These are phyloP conservation scores for Botia kubotai DNA, from an alignment of 2,797 vertebrate genomes.

Conservation along the genomic window DNA sequence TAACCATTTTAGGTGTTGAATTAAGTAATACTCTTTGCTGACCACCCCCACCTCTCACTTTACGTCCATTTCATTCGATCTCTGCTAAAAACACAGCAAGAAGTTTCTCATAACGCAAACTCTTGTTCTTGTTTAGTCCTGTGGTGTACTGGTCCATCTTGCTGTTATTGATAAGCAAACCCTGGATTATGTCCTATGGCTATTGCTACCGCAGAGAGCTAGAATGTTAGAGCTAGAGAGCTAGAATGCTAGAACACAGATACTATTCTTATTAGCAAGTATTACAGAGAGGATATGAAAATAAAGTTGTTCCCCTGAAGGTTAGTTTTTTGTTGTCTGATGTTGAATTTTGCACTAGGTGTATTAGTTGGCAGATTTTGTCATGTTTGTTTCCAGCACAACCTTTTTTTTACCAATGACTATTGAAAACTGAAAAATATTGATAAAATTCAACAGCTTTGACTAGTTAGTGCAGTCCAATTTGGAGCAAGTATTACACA, in stretches of 20 bases:
- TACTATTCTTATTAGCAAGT: not conserved
- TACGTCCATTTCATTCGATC: conserved; percentile 3
- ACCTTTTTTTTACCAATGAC: conserved; percentile 10
- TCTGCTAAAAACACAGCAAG: not conserved
- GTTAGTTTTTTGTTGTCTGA: conserved; percentile 25
- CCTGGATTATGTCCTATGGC: not conserved
- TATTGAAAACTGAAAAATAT: conserved; percentile 17
- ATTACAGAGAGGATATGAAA: conserved; percentile 25
- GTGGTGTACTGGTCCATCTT: not conserved
- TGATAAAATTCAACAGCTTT: conserved; percentile 4
- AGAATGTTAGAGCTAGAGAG: not conserved
- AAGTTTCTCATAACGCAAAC: conserved; percentile 13
- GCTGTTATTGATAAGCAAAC: not conserved
- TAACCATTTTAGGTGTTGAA: not conserved
- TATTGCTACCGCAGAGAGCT: not conserved
- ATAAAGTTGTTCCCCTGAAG: conserved; percentile 26
- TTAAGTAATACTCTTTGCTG: conserved; percentile 14
- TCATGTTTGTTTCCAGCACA: not conserved
- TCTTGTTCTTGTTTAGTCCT: conserved; percentile 17
- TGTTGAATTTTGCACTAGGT: conserved; percentile 11
- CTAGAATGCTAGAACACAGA: not conserved
- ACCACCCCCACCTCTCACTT: not conserved
- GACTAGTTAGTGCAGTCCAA: conserved; percentile 1
- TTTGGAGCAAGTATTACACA: not conserved
- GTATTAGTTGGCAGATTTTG: conserved; percentile 1